A percentile compares a stretch with the other conserved stretches of the same genome.
phyloP scores from a whole-genome alignment of 2,888 invertebrate genomes.

The Ornithoptera priamus region DNA sequence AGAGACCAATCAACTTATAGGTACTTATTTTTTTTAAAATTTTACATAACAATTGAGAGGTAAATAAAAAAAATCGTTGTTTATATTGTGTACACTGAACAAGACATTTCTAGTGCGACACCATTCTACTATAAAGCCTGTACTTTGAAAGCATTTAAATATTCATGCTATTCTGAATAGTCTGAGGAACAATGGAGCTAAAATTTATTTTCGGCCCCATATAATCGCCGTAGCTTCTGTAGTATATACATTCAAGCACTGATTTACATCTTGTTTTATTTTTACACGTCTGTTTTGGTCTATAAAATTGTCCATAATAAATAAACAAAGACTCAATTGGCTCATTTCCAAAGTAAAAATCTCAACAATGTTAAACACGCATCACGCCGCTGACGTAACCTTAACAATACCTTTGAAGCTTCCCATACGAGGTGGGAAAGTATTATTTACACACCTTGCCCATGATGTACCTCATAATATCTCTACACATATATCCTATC shows the following conservation, averaged over 20 bases:
- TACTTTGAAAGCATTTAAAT: conserved; percentile 24
- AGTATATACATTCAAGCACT: conserved; percentile 34
- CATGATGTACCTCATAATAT: neutral
- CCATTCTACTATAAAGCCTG: conserved; percentile 21
- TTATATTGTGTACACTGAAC: neutral
- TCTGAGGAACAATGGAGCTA: conserved; percentile 25
- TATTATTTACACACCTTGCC: neutral
- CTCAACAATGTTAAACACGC: conserved; percentile 38
- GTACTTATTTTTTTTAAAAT: neutral
- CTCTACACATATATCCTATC: neutral
- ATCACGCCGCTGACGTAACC: conserved; percentile 37
- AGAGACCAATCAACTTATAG: no score
- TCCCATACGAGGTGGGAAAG: conserved; percentile 14
- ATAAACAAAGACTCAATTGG: conserved; percentile 56
- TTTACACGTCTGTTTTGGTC: conserved; percentile 51
- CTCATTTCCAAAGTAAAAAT: conserved; percentile 53
- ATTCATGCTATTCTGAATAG: conserved; percentile 17
- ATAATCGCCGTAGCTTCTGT: conserved; percentile 30
- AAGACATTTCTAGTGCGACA: conserved; percentile 14
- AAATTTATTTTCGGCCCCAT: conserved; percentile 29
- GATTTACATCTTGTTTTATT: conserved; percentile 50
- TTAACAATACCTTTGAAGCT: conserved; percentile 32
- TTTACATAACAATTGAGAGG: neutral
- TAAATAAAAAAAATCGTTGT: neutral
- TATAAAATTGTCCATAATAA: conserved; percentile 63